A percentile compares a stretch with the other conserved stretches of the same genome.
phyloP scores from a whole-genome alignment of 2,888 invertebrate species.

The Ferdinandea cuprea region DNA sequence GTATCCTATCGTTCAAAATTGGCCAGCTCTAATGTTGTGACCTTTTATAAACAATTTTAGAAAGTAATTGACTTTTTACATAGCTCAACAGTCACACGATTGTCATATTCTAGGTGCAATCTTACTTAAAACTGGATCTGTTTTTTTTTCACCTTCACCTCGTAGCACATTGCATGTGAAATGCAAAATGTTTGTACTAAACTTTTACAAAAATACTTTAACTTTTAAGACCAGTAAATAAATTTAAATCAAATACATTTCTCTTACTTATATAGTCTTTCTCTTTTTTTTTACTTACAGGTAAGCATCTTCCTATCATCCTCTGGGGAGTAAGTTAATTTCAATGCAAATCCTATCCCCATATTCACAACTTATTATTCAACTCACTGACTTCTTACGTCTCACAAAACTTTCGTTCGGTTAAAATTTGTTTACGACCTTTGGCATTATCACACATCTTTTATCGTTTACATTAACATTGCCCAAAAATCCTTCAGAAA shows the following conservation, averaged over 20 bases:
- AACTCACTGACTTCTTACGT: not conserved
- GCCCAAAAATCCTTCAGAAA: not conserved
- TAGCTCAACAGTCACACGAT: too few species aligned
- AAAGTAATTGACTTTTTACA: too few species aligned
- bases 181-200: too few species aligned
- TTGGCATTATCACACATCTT: too few species aligned
- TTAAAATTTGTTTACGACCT: not conserved
- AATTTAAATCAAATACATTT: not conserved
- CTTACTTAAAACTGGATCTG: too few species aligned
- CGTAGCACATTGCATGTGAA: too few species aligned
- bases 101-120: too few species aligned
- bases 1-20: too few species aligned
- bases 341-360: not conserved
- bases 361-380: not conserved
- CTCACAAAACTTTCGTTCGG: not conserved
- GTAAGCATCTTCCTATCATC: slow-evolving; percentile 15
- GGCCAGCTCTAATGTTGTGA: too few species aligned
- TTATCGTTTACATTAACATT: too few species aligned
- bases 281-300: slow-evolving; percentile 34
- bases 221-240: not conserved
- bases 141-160: too few species aligned
- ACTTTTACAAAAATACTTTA: not conserved
- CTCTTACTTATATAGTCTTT: not conserved
- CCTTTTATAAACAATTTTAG: too few species aligned
- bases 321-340: slow-evolving; percentile 15